phyloP scores from a whole-genome alignment of 2,888 invertebrate species.

The Steromphala cineraria region DNA sequence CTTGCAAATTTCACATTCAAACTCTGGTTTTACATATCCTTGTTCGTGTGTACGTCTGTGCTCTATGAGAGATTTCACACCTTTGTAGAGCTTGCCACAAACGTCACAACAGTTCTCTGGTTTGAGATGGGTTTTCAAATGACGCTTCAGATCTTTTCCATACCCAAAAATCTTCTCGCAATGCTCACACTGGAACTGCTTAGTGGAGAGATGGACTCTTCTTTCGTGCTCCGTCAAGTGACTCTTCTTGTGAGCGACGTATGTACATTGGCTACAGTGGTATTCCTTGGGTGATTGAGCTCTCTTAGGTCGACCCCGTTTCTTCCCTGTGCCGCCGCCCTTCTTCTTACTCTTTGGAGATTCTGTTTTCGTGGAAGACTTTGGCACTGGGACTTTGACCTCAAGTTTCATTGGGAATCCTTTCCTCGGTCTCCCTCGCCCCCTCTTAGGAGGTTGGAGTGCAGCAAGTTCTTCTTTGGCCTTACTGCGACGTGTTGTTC shows the following conservation, averaged over 20 bases:
- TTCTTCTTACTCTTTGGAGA: background rate
- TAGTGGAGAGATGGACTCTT: constrained; percentile 49
- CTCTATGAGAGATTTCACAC: constrained; percentile 45
- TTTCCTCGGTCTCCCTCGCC: background rate
- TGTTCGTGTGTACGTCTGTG: constrained; percentile 57
- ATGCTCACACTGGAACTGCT: constrained; percentile 50
- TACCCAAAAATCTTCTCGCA: constrained; percentile 59
- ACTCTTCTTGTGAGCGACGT: constrained; percentile 42
- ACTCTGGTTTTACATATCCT: constrained; percentile 57
- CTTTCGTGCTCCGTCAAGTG: constrained; percentile 54
- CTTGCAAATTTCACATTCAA: constrained; percentile 58
- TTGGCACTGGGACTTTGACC: background rate
- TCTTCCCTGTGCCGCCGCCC: constrained; percentile 13
- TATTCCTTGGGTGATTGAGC: constrained; percentile 14
- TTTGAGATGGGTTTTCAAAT: constrained; percentile 50
- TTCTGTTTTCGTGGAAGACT: background rate
- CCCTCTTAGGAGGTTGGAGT: background rate
- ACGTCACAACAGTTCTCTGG: constrained; percentile 56
- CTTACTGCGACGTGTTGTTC: constrained; percentile 1
- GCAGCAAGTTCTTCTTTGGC: background rate
- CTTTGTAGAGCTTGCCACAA: constrained; percentile 63
- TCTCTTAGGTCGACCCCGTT: constrained; percentile 27
- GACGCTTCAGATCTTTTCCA: constrained; percentile 56
- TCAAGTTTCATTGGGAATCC: background rate
- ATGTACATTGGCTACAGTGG: constrained; percentile 49